Evolutionary conservation across 1,140 invertebrate species (phyloP), one percentile per base, ranked within the genome.

Genomic region (Cardiocondyla obscurior): DNA sequence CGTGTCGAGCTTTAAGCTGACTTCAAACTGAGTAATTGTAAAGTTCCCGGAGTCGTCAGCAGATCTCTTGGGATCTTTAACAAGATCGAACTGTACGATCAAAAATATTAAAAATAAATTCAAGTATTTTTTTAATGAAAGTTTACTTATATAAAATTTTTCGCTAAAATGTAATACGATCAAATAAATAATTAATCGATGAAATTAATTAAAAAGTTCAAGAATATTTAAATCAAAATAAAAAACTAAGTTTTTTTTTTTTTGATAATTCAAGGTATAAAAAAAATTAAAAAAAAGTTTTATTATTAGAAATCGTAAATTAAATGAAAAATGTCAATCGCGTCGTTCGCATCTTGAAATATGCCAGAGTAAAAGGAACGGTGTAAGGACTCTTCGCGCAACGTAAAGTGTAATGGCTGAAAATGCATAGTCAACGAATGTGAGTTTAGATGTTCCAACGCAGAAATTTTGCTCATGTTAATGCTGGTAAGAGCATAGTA

Each of bases 391-490:
- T 69, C 33, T 19, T 22, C 33, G 19, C 25, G 46, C 22, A 28
- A 42, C 28, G 19, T 51, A n/a, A 76, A 79, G n/a, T 65, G 25
- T 39, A 77, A 67, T 53, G 3, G 16, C 60, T 42, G 36, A 55
- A 53, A 79, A 53, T 42, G 33, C n/a, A 14, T 53, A 36, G n/a
- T 69, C 62, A 67, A 77, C 33, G 22, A n/a, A 67, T 67, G 30
- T 12, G 36, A 79, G 46, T 69, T 69, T 14, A 39, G n/a, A 79
- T 30, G 46, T 42, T 42, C n/a, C n/a, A 4, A 12, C 12, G 10
- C 22, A 39, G 36, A 49, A 79, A 79, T 69, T 42, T 79, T 25
- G 1, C 33, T 77, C 7, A 77, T 39, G 33, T 67, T 65, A 53
- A 76, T 64, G 16, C n/a, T 58, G n/a, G n/a, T 16, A 53, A 42